Evolutionary conservation across 2,113 vertebrate genomes (phyloP), one percentile per base, ranked within the genome.

Genomic region (Xenopus laevis): DNA sequence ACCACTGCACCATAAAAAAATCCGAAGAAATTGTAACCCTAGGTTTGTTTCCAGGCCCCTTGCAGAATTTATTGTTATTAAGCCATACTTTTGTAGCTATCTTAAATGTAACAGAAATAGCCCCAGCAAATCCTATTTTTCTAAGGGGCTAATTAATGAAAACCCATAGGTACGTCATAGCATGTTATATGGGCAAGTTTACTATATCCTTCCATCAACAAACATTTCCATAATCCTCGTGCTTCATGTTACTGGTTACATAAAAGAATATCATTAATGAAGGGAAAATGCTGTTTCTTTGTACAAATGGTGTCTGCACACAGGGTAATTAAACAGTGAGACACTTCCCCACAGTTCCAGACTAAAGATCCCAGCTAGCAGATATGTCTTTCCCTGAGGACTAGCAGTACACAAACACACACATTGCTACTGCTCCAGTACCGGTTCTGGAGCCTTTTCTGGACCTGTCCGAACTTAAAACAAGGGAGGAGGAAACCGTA

Each of bases 301-400:
- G 74, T 77, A 77, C 74, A 77, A 77, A 77, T 77, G 74, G 74
- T 70, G 74, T 70, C 74, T 70, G 62, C 59, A 70, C 74, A 70
- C 60, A 61, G 53, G 66, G 74, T 70, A 77, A 77, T 77, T 81
- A 63, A 80, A 69, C 72, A 74, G 72, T 23, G 58, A 82, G 79
- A 77, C 62, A 81, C 79, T 82, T 79, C 79, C 71, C 79, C 62
- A 72, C 0, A 7, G 59, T 67, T 30, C 50, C 59, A 77, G 74
- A 68, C 61, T 71, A 57, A 30, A 65, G 78, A 45, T 44, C 65
- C 40, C 82, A 76, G 44, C 58, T 62, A 71, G 5, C 58, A 72
- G 17, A 30, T 71, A 57, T 76, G 65, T 79, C 78, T 44, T 15
- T 52, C 68, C 53, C 27, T 75, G 67, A 9, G 77, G 61, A 12